Evolutionary conservation across 2,888 invertebrate species (phyloP).

Genomic region (Perizoma flavofasciatum): DNA sequence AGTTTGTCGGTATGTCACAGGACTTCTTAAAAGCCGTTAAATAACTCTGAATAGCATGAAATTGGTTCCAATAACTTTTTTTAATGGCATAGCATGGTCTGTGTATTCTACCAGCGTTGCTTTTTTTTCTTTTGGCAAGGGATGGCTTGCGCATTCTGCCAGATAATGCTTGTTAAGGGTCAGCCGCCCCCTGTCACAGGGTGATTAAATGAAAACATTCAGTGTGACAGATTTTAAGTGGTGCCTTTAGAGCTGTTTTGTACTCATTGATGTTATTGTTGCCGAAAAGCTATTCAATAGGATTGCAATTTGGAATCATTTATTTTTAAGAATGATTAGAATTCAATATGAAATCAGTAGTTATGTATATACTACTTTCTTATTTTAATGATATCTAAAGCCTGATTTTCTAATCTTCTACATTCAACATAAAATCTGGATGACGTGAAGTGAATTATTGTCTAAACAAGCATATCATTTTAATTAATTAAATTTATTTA

Average conservation of each 20-base stretch:
- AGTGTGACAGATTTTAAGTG: conserved; percentile 7
- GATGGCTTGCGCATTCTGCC: conserved; percentile 8
- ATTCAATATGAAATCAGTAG: neutral
- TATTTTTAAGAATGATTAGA: conserved; percentile 5
- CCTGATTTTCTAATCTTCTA: too few relatives aligned
- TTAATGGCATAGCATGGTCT: neutral
- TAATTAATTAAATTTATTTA: too few relatives aligned
- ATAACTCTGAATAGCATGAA: conserved; percentile 31
- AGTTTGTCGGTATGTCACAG: conserved; percentile 31
- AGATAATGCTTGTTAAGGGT: conserved; percentile 5
- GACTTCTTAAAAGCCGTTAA: conserved; percentile 35
- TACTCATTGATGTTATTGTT: conserved; percentile 7
- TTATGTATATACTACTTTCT: too few relatives aligned
- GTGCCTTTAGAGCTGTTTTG: conserved; percentile 6
- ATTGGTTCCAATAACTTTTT: conserved; percentile 26
- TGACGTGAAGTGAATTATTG: too few relatives aligned
- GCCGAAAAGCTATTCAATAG: conserved; percentile 7
- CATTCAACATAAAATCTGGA: too few relatives aligned
- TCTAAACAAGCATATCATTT: too few relatives aligned
- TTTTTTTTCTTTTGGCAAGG: neutral
- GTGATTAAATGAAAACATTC: conserved; percentile 26
- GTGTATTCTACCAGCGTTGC: neutral
- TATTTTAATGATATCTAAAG: too few relatives aligned
- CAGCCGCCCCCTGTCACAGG: conserved; percentile 25
- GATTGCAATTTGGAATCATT: conserved; percentile 4